Conservation (phyloP, 2,113 vertebrate genomes). For the Pogona vitticeps region DNA sequence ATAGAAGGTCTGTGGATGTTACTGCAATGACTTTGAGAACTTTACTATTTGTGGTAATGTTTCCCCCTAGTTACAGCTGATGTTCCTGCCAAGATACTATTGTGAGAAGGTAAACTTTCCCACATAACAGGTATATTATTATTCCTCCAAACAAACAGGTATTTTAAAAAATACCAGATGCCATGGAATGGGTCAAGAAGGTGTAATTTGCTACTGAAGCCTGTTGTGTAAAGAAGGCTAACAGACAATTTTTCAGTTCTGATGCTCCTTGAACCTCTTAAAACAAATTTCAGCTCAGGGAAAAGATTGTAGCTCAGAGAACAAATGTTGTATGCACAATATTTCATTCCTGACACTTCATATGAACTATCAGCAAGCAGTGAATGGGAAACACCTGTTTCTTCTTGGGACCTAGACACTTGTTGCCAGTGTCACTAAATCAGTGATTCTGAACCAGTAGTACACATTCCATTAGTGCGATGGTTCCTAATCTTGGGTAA, state of each 20-base stretch:
- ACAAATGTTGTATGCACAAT: no score
- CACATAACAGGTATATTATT: background rate
- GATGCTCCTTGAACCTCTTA: background rate
- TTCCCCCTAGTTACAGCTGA: background rate
- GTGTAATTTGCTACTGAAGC: slow-evolving; percentile 36
- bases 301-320: no score
- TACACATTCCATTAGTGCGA: no score
- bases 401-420: no score
- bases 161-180: slow-evolving; percentile 46
- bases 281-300: no score
- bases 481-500: no score
- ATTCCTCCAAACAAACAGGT: slow-evolving; percentile 48
- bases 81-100: slow-evolving; percentile 3
- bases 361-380: background rate
- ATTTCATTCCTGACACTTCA: background rate
- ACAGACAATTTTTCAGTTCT: background rate
- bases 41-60: background rate
- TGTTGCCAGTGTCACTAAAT: no score
- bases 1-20: background rate
- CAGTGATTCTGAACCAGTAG: no score
- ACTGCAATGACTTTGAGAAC: slow-evolving; percentile 18
- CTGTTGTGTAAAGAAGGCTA: slow-evolving; percentile 42
- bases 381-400: no score
- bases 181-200: slow-evolving; percentile 62
- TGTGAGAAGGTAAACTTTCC: slow-evolving; percentile 41